These are phyloP conservation scores for Plecotus auritus DNA, from an alignment of 2,113 vertebrate species.

Conservation along the genomic window DNA sequence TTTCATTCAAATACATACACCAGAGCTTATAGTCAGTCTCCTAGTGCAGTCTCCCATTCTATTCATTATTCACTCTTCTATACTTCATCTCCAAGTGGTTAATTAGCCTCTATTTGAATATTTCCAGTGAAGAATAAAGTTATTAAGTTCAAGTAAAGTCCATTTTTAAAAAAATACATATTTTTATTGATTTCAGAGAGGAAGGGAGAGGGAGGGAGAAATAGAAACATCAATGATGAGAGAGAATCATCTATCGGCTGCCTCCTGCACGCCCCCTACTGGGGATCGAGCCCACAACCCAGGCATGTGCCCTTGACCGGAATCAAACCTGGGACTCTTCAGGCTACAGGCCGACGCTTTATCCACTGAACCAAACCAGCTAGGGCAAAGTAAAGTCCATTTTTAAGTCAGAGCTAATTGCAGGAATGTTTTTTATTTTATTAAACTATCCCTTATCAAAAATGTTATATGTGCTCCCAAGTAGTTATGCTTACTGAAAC, in stretches of 20 bases:
- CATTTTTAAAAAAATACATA: background rate
- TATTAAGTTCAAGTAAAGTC: background rate
- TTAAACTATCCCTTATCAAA: conserved; percentile 10
- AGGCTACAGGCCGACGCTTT: too few relatives aligned
- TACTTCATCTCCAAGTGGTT: background rate
- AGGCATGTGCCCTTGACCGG: too few relatives aligned
- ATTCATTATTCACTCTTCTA: background rate
- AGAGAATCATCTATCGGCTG: too few relatives aligned
- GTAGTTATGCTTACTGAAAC: background rate
- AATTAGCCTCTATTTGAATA: background rate
- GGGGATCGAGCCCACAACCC: too few relatives aligned
- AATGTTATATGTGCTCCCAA: background rate
- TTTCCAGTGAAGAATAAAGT: background rate
- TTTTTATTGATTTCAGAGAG: too few relatives aligned
- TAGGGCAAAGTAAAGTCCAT: background rate
- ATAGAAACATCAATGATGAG: too few relatives aligned
- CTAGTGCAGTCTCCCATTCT: background rate
- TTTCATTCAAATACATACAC: background rate
- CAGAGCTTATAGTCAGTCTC: background rate
- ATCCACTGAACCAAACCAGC: too few relatives aligned
- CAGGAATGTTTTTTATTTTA: background rate
- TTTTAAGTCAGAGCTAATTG: background rate
- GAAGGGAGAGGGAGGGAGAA: too few relatives aligned
- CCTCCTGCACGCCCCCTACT: too few relatives aligned
- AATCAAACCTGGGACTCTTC: too few relatives aligned